These are phyloP conservation scores for Anagyrus pseudococci DNA, from an alignment of 2,888 invertebrate genomes.

Conservation along the genomic window DNA sequence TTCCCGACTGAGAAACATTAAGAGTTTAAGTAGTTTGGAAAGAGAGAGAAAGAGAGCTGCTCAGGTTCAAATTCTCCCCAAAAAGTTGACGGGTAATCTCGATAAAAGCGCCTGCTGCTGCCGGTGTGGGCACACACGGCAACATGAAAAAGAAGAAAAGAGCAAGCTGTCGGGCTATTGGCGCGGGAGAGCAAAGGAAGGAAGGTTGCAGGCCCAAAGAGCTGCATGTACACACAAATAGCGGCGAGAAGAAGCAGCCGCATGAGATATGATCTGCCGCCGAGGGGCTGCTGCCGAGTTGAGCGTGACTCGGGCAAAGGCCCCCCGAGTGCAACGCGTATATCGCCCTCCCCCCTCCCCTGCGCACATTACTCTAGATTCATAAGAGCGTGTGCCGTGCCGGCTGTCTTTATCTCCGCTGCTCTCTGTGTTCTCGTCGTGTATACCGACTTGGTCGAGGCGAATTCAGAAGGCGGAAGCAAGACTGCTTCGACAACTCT, in stretches of 20 bases:
- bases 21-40: no score
- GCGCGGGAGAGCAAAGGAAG: neutral
- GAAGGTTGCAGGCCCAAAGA: slow-evolving; percentile 18
- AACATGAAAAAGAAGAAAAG: neutral
- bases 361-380: no score
- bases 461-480: no score
- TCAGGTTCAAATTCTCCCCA: slow-evolving; percentile 20
- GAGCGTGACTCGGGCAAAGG: slow-evolving; percentile 51
- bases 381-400: no score
- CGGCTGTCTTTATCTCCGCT: no score
- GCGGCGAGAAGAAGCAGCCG: slow-evolving; percentile 29
- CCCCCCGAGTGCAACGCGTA: slow-evolving; percentile 7
- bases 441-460: no score
- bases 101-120: neutral
- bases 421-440: no score
- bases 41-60: no score
- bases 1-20: no score
- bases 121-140: neutral
- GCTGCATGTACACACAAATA: neutral
- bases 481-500: no score
- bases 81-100: slow-evolving; percentile 32
- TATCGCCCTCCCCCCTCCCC: no score
- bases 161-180: neutral
- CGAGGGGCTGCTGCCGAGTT: slow-evolving; percentile 55
- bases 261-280: slow-evolving; percentile 53